phyloP scores from a whole-genome alignment of 1,140 invertebrate species.

The Drosophila hydei region DNA sequence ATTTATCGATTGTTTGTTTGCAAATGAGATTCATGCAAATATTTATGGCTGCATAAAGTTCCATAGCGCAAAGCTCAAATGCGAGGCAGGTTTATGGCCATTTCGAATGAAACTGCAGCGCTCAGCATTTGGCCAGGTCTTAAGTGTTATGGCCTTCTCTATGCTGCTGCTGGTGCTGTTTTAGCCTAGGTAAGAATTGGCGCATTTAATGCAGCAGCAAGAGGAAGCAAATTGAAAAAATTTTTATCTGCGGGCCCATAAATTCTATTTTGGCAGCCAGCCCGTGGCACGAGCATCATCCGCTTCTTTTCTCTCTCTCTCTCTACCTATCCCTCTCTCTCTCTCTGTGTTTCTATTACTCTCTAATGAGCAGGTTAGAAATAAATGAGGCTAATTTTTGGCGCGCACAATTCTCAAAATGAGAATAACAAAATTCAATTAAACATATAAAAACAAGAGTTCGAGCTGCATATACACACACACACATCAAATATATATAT shows the following conservation, averaged over 20 bases:
- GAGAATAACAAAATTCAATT: slow-evolving; percentile 2
- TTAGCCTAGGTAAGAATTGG: slow-evolving; percentile 51
- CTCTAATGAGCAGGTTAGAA: slow-evolving; percentile 64
- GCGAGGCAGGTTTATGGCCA: slow-evolving; percentile 14
- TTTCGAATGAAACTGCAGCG: slow-evolving; percentile 15
- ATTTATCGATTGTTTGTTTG: not conserved
- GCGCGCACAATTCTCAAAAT: slow-evolving; percentile 44
- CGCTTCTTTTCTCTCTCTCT: slow-evolving; percentile 1
- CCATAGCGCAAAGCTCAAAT: not conserved
- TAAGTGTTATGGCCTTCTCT: slow-evolving; percentile 26
- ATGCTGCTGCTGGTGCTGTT: slow-evolving; percentile 4
- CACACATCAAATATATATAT: too few relatives aligned
- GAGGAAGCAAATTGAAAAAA: slow-evolving; percentile 45
- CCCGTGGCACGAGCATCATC: slow-evolving; percentile 4
- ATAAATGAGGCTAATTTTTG: slow-evolving; percentile 78
- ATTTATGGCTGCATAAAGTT: slow-evolving; percentile 5
- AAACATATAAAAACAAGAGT: slow-evolving; percentile 17
- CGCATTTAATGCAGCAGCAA: slow-evolving; percentile 66
- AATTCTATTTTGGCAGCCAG: slow-evolving; percentile 67
- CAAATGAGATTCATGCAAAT: not conserved
- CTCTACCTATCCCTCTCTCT: not conserved
- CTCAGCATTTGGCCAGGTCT: slow-evolving; percentile 20
- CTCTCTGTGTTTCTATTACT: not conserved
- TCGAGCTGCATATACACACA: too few relatives aligned
- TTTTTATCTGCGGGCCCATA: slow-evolving; percentile 70